A percentile compares a stretch with the other conserved stretches of the same genome.
phyloP scores from a whole-genome alignment of 1,140 invertebrate species.

The Cataglyphis hispanica region DNA sequence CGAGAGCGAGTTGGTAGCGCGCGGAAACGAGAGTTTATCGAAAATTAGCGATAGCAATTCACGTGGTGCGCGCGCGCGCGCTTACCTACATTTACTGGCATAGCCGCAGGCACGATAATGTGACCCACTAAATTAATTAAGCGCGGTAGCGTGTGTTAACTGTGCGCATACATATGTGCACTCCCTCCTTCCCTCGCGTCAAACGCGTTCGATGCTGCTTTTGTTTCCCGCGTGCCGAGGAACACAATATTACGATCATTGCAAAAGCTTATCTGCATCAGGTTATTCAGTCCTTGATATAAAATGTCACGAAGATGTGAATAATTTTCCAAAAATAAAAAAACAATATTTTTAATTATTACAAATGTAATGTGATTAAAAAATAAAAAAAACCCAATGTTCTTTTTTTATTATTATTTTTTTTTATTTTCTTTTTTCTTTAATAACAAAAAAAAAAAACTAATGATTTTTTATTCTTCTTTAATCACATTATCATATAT shows the following conservation, averaged over 20 bases:
- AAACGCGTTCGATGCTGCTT: constrained; percentile 32
- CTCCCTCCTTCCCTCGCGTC: not conserved
- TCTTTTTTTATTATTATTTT: too few species aligned
- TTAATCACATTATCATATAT: not conserved
- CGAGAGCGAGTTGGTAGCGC: not conserved
- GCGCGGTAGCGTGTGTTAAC: constrained; percentile 36
- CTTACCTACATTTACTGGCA: constrained; percentile 45
- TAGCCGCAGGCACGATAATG: constrained; percentile 49
- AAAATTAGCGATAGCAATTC: constrained; percentile 56
- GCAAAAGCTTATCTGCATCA: too few species aligned
- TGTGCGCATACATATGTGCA: not conserved
- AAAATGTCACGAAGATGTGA: too few species aligned
- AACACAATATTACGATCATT: constrained; percentile 29
- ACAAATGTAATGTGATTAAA: too few species aligned
- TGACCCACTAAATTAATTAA: constrained; percentile 61
- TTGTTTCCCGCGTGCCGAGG: constrained; percentile 45
- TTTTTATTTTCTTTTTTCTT: too few species aligned
- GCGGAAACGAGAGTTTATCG: constrained; percentile 57
- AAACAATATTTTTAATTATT: too few species aligned
- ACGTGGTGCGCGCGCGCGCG: not conserved
- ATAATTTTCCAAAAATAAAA: too few species aligned
- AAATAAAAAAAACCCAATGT: too few species aligned
- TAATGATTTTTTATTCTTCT: not conserved
- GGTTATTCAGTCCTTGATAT: constrained; percentile 28
- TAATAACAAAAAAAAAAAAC: too few species aligned